Base-by-base conservation (phyloP, 2,888 invertebrate species). In the Noctua janthe region DNA sequence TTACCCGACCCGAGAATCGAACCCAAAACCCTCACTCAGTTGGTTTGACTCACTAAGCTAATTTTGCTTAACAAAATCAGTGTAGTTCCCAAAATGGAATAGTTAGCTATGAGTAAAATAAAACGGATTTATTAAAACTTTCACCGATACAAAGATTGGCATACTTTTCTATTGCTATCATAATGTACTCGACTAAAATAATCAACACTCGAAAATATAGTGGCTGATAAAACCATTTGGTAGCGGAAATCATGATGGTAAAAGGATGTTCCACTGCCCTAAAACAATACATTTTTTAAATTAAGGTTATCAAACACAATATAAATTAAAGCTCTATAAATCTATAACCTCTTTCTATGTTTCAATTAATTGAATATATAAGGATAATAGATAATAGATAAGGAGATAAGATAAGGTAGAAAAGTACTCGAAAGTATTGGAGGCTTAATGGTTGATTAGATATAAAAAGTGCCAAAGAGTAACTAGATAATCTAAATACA, bases 281-380 rank as follows among this genome's bases (percentile, higher is more conserved):
- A 82, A 20, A 49, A 39, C 17, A 80, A 29, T 43, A 64, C 20
- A 54, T 82, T 82, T 62, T 64, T 54, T 74, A 0, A 76, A 82
- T 81, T 73, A 47, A 76, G 76, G 59, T 71, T 47, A 85, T 76
- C 70, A 74, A 62, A 56, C 66, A 49, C 20, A 35, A 35, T 67
- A 47, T 47, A 35, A 59, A 47, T 47, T 47, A 73, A 79, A 82
- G 15, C 78, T 74, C 80, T 88, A 67, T 17, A 74, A 80, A 76
- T 62, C 23, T 29, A 69, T 71, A 39, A 64, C 29, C 13, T 51
- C 71, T 62, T 78, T 51, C 66, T 6, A 43, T 67, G 23, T n/a
- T 62, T 29, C 29, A 62, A 29, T 59, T 51, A 59, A 76, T 78
- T 66, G 15, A 71, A 77, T 59, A 70, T 75, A 74, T 29, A 29